Evolutionary conservation across 2,797 vertebrate genomes (phyloP), one percentile per base, ranked within the genome.

Genomic region (Myiotriccus ornatus): DNA sequence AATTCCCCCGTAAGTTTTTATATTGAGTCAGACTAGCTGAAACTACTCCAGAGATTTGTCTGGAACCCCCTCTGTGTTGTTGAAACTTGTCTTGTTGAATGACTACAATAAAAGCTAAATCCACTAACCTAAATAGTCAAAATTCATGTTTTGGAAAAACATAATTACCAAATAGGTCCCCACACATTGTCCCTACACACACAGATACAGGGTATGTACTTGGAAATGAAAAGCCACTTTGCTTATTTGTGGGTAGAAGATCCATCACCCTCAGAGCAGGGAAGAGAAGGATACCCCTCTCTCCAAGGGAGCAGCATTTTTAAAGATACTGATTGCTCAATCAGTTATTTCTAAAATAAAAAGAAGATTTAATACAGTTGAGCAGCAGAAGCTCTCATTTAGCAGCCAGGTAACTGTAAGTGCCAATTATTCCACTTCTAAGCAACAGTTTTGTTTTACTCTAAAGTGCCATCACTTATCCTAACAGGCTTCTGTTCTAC

Each of bases 211-310:
- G 16, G 39, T 27, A 53, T 41, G 56, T 19, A 20, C 32, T n/a
- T 28, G 16, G 39, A 62, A 91, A 76, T 7, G 10, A 78, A 91
- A 86, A 25, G 30, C 19, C n/a, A 14, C 43, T 9, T 19, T 27
- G 37, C 65, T 79, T 30, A 73, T 30, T 27, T 59, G 39, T 20
- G 39, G 35, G 55, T 4, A 28, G 21, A 35, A 64, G n/a, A 76
- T 4, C 57, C 63, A 64, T 7, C 59, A 52, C 63, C 12, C 27
- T 41, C 65, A 0, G 1, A 76, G 82, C 32, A 53, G 23, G 11
- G 20, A 32, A 44, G 3, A 43, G 21, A 53, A 46, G 0, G 1
- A 75, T 7, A 65, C 1, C 6, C 4, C 16, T 3, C 19, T 49
- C 49, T 30, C 68, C 46, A 81, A 62, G 25, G 14, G 14, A 79